Conservation (phyloP, 2,888 invertebrate species). For the Empis livida region DNA sequence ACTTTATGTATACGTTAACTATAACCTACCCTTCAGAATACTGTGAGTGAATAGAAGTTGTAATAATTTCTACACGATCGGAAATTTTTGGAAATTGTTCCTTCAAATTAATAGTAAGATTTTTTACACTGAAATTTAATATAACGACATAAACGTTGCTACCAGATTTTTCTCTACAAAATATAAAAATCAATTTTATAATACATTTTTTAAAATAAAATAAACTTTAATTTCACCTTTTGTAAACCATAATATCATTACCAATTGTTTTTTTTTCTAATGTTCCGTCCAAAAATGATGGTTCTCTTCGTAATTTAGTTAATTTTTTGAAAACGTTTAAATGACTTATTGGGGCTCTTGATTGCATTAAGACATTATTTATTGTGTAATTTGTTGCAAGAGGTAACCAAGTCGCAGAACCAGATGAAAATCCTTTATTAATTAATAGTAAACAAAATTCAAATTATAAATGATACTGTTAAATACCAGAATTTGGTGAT, state of each 20-base stretch:
- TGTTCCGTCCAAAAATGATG: constrained; percentile 18
- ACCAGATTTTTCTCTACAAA: constrained; percentile 12
- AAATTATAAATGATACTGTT: too few species aligned
- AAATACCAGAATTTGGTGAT: constrained; percentile 31
- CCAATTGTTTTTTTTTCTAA: constrained; percentile 12
- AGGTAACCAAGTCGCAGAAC: constrained; percentile 21
- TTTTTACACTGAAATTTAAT: constrained; percentile 38
- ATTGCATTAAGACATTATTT: constrained; percentile 36
- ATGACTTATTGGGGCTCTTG: constrained; percentile 37
- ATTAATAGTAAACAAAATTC: neutral
- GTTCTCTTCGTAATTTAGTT: constrained; percentile 30
- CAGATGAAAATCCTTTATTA: constrained; percentile 15
- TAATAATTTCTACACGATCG: constrained; percentile 14
- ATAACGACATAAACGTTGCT: constrained; percentile 25
- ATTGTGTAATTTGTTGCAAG: constrained; percentile 15
- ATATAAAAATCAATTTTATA: neutral
- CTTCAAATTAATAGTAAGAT: constrained; percentile 33
- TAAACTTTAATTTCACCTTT: constrained; percentile 12
- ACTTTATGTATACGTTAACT: neutral
- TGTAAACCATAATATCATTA: constrained; percentile 15
- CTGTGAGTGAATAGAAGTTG: constrained; percentile 17
- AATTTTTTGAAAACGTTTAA: constrained; percentile 43
- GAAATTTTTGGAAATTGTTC: constrained; percentile 10
- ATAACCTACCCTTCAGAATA: constrained; percentile 15
- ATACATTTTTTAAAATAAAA: neutral